Conservation (phyloP, 1,140 invertebrate genomes). For the Diachasma alloeum region DNA sequence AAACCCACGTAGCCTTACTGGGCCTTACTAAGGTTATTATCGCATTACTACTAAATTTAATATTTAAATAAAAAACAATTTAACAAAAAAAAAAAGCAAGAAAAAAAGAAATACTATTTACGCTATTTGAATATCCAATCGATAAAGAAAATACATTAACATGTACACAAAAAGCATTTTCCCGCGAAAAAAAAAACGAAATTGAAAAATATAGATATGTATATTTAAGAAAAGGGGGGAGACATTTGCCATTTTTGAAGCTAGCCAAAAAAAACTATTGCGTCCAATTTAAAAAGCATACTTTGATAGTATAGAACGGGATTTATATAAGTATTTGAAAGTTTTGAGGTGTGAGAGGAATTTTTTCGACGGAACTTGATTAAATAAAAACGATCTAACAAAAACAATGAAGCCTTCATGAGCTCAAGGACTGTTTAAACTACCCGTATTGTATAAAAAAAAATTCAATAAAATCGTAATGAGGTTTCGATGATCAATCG, state of each 20-base stretch:
- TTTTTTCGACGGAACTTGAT: not conserved
- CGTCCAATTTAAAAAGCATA: constrained; percentile 49
- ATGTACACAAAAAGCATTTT: constrained; percentile 22
- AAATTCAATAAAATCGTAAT: not conserved
- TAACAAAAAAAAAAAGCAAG: constrained; percentile 20
- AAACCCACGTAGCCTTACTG: constrained; percentile 65
- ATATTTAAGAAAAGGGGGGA: constrained; percentile 20
- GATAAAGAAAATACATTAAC: constrained; percentile 35
- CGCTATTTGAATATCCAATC: constrained; percentile 54
- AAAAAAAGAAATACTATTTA: constrained; percentile 47
- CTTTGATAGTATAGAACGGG: constrained; percentile 17
- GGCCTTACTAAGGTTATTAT: constrained; percentile 66
- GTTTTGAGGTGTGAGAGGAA: not conserved
- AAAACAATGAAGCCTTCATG: not conserved
- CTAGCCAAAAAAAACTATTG: constrained; percentile 53
- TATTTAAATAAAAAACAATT: constrained; percentile 29
- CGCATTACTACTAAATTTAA: constrained; percentile 50
- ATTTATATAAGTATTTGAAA: constrained; percentile 11
- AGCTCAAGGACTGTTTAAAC: not conserved
- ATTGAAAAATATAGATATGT: constrained; percentile 23
- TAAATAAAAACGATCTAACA: not conserved
- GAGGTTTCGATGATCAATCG: not conserved
- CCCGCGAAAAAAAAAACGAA: constrained; percentile 13
- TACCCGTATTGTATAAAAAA: not conserved
- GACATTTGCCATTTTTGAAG: constrained; percentile 42